Evolutionary conservation across 2,888 invertebrate species (phyloP).

Genomic region (Koerneria pararmatus): DNA sequence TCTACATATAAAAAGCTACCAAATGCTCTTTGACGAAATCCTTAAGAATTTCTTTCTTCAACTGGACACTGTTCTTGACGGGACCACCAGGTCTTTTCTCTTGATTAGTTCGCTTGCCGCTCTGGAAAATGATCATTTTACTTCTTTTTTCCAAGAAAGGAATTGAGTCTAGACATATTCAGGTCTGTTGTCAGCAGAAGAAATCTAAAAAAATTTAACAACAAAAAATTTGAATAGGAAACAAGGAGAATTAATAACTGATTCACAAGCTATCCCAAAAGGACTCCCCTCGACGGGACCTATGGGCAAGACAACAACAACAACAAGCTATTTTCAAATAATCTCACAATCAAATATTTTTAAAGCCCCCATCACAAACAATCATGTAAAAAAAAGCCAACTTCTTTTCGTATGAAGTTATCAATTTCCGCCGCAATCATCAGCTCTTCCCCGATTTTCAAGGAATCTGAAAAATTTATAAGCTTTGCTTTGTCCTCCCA

Average conservation of each 20-base stretch:
- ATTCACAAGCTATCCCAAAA: too few species aligned
- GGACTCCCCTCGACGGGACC: too few species aligned
- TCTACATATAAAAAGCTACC: slow-evolving; percentile 30
- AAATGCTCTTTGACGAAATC: slow-evolving; percentile 37
- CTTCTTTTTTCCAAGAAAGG: not conserved
- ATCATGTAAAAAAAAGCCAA: not conserved
- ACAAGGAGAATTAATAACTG: too few species aligned
- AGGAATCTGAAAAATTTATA: slow-evolving; percentile 2
- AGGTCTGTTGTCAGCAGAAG: too few species aligned
- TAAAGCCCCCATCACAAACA: too few species aligned
- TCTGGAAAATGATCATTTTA: not conserved
- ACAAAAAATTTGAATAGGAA: too few species aligned
- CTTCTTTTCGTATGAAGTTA: slow-evolving; percentile 21
- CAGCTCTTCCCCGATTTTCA: slow-evolving; percentile 20
- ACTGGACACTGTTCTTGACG: slow-evolving; percentile 43
- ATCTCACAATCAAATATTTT: too few species aligned
- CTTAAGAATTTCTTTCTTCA: slow-evolving; percentile 37
- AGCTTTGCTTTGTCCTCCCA: too few species aligned
- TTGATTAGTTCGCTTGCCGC: slow-evolving; percentile 61
- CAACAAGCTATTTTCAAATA: too few species aligned
- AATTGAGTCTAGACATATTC: not conserved
- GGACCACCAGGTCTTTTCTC: too few species aligned
- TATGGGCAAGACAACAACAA: not conserved
- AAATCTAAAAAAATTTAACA: too few species aligned
- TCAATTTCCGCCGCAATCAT: slow-evolving; percentile 24